Conservation (phyloP, 2,113 vertebrate genomes). For the Malurus alboscapulatus region DNA sequence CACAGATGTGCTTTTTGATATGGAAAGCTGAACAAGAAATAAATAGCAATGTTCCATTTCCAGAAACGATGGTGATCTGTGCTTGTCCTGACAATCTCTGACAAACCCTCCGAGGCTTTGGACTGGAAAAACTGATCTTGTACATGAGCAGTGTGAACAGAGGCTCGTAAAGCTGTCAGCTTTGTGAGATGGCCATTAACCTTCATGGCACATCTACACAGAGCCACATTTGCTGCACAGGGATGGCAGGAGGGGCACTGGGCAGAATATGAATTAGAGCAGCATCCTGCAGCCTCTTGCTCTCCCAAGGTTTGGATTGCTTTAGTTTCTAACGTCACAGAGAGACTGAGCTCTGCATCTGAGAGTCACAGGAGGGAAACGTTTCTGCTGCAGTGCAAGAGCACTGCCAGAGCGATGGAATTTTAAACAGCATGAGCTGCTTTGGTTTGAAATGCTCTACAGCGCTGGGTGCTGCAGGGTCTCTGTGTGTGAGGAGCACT, state of each 20-base stretch:
- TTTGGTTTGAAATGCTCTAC: neutral
- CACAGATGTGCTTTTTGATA: neutral
- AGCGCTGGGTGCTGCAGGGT: neutral
- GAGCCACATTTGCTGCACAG: too few species aligned
- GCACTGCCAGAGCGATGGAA: neutral
- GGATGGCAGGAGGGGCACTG: neutral
- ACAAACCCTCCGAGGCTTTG: neutral
- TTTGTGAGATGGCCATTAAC: neutral
- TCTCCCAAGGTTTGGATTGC: neutral
- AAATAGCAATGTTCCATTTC: neutral
- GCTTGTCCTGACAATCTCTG: neutral
- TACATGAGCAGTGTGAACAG: accelerated
- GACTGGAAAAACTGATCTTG: neutral
- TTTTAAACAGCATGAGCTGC: neutral
- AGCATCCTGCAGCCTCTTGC: neutral
- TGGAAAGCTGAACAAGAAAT: neutral
- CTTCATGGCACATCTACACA: neutral
- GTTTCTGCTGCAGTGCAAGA: neutral
- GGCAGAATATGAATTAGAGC: neutral
- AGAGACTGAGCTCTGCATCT: neutral
- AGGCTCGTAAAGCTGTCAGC: neutral
- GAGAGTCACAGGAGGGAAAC: neutral
- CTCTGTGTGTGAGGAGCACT: neutral
- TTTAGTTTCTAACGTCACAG: accelerated
- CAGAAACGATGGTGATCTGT: neutral